Percentiles rank a stretch among this genome's conserved stretches.
phyloP scores from a whole-genome alignment of 1,140 invertebrate species.

The Conus ventricosus region DNA sequence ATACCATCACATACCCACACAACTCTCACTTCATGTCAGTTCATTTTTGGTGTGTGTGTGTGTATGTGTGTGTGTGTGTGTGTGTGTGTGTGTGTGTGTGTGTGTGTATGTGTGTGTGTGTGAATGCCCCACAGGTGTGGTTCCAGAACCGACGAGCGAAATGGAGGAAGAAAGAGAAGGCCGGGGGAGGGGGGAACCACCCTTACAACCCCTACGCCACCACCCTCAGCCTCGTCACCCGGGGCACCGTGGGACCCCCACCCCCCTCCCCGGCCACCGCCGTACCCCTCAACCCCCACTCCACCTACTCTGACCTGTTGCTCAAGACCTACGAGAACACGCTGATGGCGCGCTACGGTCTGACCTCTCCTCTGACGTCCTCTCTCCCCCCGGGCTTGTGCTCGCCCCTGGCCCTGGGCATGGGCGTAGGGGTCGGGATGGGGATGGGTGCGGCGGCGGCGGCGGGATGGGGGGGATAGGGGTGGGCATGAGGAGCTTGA shows the following conservation, averaged over 20 bases:
- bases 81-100: too few relatives aligned
- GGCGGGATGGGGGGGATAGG: conserved; percentile 29
- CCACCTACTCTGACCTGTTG: conserved; percentile 79
- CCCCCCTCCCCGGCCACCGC: conserved; percentile 76
- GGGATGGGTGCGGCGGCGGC: conserved; percentile 48
- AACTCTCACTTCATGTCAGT: too few relatives aligned
- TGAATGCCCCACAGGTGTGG: conserved; percentile 87
- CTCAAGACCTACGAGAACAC: conserved; percentile 85
- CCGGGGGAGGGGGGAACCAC: conserved; percentile 82
- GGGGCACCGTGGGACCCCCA: conserved; percentile 79
- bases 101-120: too few relatives aligned
- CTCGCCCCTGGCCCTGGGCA: conserved; percentile 32
- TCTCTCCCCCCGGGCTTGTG: neutral
- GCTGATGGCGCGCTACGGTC: conserved; percentile 55
- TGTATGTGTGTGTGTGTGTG: too few relatives aligned
- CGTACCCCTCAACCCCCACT: conserved; percentile 57
- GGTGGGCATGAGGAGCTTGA: conserved; percentile 51
- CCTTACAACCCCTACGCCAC: conserved; percentile 89
- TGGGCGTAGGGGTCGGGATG: conserved; percentile 35
- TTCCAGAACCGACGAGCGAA: conserved; percentile 99
- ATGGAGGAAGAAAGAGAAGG: conserved; percentile 92
- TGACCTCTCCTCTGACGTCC: conserved; percentile 23
- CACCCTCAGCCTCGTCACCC: conserved; percentile 70
- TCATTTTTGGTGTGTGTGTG: too few relatives aligned
- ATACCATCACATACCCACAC: too few relatives aligned